Conservation (phyloP, 2,113 vertebrate species). For the Colius striatus region DNA sequence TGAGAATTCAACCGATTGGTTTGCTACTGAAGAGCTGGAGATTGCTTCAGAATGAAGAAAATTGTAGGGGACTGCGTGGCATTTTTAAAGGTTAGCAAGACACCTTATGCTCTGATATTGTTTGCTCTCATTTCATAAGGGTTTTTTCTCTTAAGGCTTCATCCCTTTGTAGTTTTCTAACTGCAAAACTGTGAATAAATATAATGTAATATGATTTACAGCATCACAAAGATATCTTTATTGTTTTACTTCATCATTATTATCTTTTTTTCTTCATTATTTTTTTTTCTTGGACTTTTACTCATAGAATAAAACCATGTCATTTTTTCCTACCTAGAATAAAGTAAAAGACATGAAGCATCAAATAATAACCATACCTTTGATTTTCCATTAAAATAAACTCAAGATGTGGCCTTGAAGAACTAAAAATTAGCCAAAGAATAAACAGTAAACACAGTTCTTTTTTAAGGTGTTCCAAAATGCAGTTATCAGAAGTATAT, state of each 20-base stretch:
- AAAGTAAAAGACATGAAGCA: not conserved
- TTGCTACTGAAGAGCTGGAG: not conserved
- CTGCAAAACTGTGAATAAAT: conserved; percentile 26
- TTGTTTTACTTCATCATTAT: not conserved
- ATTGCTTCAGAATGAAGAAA: not conserved
- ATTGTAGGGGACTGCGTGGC: not conserved
- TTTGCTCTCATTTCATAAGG: not conserved
- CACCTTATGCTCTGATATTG: not conserved
- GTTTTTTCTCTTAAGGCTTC: not conserved
- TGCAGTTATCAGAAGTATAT: not conserved
- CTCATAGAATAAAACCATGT: not conserved
- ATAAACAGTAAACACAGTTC: not conserved
- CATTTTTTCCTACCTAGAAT: not conserved
- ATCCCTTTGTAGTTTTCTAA: not conserved
- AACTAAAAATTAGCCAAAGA: not conserved
- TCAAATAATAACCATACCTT: not conserved
- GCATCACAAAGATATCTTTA: not conserved
- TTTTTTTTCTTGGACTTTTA: not conserved
- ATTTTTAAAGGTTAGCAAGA: conserved; percentile 12
- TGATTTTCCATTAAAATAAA: conserved; percentile 6
- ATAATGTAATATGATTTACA: not conserved
- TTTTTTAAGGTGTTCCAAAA: not conserved
- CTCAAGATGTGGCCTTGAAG: not conserved
- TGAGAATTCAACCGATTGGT: not conserved
- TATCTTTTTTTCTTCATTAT: not conserved